Evolutionary conservation across 92 coral and sea anemone genomes (phyloP), one percentile per base, ranked within the genome.

Genomic region (Zoanthus solanderi): DNA sequence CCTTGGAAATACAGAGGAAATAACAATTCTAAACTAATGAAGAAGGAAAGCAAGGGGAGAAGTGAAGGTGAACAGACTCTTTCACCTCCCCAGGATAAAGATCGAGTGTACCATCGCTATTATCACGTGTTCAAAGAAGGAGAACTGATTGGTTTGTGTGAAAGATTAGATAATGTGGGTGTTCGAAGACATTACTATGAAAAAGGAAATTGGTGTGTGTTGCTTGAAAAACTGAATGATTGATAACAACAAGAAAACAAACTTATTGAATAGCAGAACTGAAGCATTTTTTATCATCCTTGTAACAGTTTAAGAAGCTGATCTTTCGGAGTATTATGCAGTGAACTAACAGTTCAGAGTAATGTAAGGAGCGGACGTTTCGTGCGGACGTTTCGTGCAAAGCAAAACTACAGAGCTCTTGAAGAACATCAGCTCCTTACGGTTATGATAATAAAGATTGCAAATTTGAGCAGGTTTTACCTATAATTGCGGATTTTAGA

Each of bases 121-220:
- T 97, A 97, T 87, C 99, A 97, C 91, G 98, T 97, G 84, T 95
- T 92, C 79, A 93, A 92, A 76, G 98, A 94, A 83, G 94, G 96
- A 69, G 99, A 97, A 76, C 90, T 97, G 79, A 85, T 71, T 75
- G 90, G 83, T 56, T 91, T 95, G 86, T 97, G 99, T 54, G 76
- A 90, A 32, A 89, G 89, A 44, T 85, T 97, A 60, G 85, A 75
- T 72, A 63, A 92, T 83, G 93, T 92, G 58, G 86, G 77, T 31
- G 88, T 92, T 72, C 90, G 89, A 75, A 91, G 93, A 45, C 79
- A 75, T 69, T 97, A 95, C 53, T 95, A 95, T 90, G 99, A 97
- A 56, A 89, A 91, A 53, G 98, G 99, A n/a, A 97, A 97, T 67
- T 97, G 99, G 99, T 95, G 99, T 88, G 93, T 94, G 23, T 77